Evolutionary conservation across 2,113 vertebrate species (phyloP), one percentile per base, ranked within the genome.

Genomic region (Mustelus asterias): DNA sequence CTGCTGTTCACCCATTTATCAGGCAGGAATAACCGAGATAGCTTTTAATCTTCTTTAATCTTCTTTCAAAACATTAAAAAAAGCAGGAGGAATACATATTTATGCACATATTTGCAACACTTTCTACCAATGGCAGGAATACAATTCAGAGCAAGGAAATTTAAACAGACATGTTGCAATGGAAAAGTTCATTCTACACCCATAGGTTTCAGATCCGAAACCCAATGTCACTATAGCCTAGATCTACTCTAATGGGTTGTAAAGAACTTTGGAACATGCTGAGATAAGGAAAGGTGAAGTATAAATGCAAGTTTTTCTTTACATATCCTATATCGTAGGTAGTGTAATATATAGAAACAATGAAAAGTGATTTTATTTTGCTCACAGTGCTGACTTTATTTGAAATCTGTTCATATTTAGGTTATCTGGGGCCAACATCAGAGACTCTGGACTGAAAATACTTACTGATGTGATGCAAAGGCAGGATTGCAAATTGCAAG

Each of bases 361-460:
- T 41, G 78, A 41, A 83, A 37, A 16, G 7, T 83, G 80, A 18
- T 83, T 41, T 22, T 33, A 76, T 83, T 44, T 41, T 41, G 18
- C 5, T 83, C 37, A 83, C 37, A 22, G 16, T 83, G 80, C 26
- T 89, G 48, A 26, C 58, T 26, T 92, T n/a, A n/a, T n/a, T 92
- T 90, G 29, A 22, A 92, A 92, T 37, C 18, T 65, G 33, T 93
- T 93, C 37, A 22, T 93, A 93, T 65, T 93, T 93, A 93, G 89
- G 6, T 93, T 93, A 93, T 93, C 89, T 93, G 89, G 89, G 20
- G 60, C 89, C 89, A 93, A 93, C n/a, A 93, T 93, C 18, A n/a
- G 1, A 65, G 89, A 93, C 63, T 2, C 33, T 93, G 89, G 89
- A 63, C 3, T 93, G 33, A 93, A 93, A 93, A 93, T 93, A 93